Evolutionary conservation across 2,797 vertebrate genomes (phyloP), one percentile per base, ranked within the genome.

Genomic region (Chelmon rostratus): DNA sequence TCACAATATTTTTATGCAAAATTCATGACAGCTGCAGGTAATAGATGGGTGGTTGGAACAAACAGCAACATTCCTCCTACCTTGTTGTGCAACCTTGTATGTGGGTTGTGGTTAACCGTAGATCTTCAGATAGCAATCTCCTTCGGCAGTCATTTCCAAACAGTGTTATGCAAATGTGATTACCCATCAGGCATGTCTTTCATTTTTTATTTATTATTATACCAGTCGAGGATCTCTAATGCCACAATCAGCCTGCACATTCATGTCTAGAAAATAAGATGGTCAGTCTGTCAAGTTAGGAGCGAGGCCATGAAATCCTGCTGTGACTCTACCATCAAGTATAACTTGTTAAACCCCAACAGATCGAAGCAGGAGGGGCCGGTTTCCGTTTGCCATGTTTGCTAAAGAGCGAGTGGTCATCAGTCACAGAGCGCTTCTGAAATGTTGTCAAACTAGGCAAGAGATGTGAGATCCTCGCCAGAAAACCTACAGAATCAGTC

Each of bases 21-120:
- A 77, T 77, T 78, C 64, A 67, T 33, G 66, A 76, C 61, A 59
- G 68, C 81, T 82, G 58, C 81, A 85, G 80, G 78, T 86, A 75
- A 80, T 59, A 68, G 63, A 90, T 69, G 63, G 47, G 57, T 68
- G 57, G 37, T 66, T 65, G 47, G 56, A 84, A 78, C 63, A 89
- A 84, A 89, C 76, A 80, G 64, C 80, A 77, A 73, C 76, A 53
- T 54, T 73, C 80, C 82, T 80, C 82, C 79, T 67, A 70, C 79
- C 69, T 82, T 68, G 73, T 90, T 92, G 87, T 85, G 77, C 79
- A 91, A 91, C 72, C 57, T 72, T 42, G 76, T 53, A 63, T 54
- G 84, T 84, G 85, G 82, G 64, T 65, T 91, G 38, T 83, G 84
- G 57, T 86, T 71, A 80, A 80, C 65, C 57, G 21, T 8, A 42